Conservation (phyloP, 2,797 vertebrate genomes). For the Rousettus madagascariensis region DNA sequence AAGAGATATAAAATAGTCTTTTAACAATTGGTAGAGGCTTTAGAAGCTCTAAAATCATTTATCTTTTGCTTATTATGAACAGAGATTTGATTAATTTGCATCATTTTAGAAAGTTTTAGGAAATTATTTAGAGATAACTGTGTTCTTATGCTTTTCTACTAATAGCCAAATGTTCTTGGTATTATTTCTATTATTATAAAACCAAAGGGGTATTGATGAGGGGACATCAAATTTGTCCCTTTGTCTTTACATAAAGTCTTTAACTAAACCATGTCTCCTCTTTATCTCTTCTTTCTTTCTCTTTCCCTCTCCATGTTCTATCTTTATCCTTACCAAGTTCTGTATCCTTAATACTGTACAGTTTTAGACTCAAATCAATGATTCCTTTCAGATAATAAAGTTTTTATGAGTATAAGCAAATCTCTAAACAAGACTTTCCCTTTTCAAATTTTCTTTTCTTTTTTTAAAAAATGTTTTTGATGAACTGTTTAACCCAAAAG, state of each 20-base stretch:
- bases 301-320: neutral
- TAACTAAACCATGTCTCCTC: neutral
- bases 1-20: neutral
- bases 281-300: neutral
- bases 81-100: neutral
- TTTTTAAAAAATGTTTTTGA: neutral
- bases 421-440: neutral
- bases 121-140: slow-evolving; percentile 1
- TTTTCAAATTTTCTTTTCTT: neutral
- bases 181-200: neutral
- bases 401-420: neutral
- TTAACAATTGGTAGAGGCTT: neutral
- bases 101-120: neutral
- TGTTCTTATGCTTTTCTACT: neutral
- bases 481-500: neutral
- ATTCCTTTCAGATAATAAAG: neutral
- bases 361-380: neutral
- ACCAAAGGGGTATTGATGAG: rapidly evolving
- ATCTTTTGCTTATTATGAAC: neutral
- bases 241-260: neutral
- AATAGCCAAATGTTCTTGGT: neutral
- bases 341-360: neutral
- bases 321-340: neutral
- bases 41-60: neutral
- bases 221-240: neutral